Conservation (phyloP, 2,797 vertebrate species). For the Ceryle rudis region DNA sequence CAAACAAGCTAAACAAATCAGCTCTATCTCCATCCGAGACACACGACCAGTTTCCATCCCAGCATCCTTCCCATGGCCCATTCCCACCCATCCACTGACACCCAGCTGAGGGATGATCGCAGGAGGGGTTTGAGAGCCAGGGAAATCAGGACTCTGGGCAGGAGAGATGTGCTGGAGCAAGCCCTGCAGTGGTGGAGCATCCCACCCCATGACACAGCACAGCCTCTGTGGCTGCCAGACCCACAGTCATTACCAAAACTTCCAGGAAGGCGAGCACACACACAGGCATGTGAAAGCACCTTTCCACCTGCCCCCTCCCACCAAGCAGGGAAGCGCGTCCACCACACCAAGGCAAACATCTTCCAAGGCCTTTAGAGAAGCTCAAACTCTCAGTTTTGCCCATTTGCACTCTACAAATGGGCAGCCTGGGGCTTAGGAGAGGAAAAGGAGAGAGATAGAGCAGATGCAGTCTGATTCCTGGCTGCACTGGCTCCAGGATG, state of each 20-base stretch:
- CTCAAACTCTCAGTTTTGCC: neutral
- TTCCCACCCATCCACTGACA: neutral
- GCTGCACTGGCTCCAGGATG: neutral
- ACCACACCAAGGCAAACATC: neutral
- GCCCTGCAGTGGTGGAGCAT: neutral
- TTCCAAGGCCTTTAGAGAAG: neutral
- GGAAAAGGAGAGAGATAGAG: neutral
- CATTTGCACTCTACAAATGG: neutral
- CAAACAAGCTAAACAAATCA: neutral
- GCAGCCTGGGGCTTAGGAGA: neutral
- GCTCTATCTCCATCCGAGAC: neutral
- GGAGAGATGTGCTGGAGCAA: neutral
- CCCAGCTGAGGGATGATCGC: neutral
- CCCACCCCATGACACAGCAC: neutral
- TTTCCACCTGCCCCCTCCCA: neutral
- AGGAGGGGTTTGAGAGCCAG: accelerated
- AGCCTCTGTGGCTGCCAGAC: neutral
- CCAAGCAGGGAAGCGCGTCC: accelerated
- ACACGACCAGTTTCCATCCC: accelerated
- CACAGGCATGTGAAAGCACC: neutral
- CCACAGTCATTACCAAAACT: neutral
- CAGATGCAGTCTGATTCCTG: accelerated
- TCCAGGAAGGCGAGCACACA: accelerated
- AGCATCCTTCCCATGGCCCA: neutral
- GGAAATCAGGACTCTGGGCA: accelerated